These are phyloP conservation scores for Venustoraphidia nigricollis DNA, from an alignment of 2,888 invertebrate species.

Conservation along the genomic window DNA sequence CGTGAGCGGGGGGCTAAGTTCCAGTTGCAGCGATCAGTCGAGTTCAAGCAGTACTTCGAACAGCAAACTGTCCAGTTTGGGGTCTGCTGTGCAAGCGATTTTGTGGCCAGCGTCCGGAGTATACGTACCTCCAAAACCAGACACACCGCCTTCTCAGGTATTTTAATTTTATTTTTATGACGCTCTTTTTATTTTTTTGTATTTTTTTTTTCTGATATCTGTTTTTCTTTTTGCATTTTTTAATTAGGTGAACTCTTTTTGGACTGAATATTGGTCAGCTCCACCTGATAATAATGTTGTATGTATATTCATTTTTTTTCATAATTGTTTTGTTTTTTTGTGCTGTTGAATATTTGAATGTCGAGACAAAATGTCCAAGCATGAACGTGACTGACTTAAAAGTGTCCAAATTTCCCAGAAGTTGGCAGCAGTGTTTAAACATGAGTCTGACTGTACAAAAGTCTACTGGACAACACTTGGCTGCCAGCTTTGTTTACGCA, in stretches of 20 bases:
- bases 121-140: constrained; percentile 28
- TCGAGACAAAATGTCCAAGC: too few species aligned
- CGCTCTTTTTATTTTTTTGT: not conserved
- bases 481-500: too few species aligned
- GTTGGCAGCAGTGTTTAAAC: too few species aligned
- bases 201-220: not conserved
- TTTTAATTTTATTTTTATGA: constrained; percentile 8
- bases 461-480: too few species aligned
- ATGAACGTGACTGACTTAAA: too few species aligned
- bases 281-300: not conserved
- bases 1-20: too few species aligned
- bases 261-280: not conserved
- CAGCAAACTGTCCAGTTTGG: constrained; percentile 11
- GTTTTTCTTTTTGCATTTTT: not conserved
- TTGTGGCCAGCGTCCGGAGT: constrained; percentile 5
- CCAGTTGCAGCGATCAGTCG: too few species aligned
- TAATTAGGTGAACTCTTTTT: not conserved
- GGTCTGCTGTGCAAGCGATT: constrained; percentile 9
- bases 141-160: constrained; percentile 30
- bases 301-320: not conserved
- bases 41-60: too few species aligned
- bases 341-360: too few species aligned
- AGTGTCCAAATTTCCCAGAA: too few species aligned
- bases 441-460: too few species aligned
- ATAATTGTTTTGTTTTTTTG: too few species aligned